Percentiles rank a stretch among this genome's conserved stretches.
These are phyloP conservation scores for Antechinus flavipes DNA, from an alignment of 2,113 vertebrate genomes.

Conservation along the genomic window DNA sequence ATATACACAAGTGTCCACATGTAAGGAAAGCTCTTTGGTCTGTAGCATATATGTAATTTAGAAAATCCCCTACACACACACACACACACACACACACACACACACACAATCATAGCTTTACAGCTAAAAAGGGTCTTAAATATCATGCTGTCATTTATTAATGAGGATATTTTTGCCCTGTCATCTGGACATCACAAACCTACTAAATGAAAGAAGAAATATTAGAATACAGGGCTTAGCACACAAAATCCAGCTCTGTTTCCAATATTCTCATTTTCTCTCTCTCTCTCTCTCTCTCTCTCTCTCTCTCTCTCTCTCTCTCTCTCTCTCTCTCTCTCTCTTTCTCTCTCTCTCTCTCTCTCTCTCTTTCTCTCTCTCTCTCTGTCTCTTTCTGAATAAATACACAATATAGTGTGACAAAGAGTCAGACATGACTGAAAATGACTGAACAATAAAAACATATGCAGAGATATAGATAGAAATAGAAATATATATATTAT, in stretches of 20 bases:
- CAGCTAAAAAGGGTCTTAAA: not conserved
- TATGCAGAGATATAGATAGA: not conserved
- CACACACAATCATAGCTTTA: not conserved
- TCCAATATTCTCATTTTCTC: not conserved
- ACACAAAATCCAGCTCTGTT: not conserved
- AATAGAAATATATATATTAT: not conserved
- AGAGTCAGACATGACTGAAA: not conserved
- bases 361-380: too few species aligned
- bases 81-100: not conserved
- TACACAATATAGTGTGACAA: not conserved
- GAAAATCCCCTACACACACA: not conserved
- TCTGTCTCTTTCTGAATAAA: not conserved
- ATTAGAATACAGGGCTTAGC: not conserved
- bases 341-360: too few species aligned
- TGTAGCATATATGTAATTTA: not conserved
- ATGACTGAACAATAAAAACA: not conserved
- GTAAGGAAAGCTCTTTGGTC: not conserved
- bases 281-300: too few species aligned
- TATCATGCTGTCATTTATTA: not conserved
- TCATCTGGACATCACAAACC: not conserved
- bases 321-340: too few species aligned
- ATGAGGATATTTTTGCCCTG: not conserved
- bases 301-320: too few species aligned
- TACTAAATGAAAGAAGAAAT: not conserved
- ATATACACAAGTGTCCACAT: not conserved